Evolutionary conservation across 1,140 invertebrate species (phyloP).

Genomic region (Lanistes nyassanus): DNA sequence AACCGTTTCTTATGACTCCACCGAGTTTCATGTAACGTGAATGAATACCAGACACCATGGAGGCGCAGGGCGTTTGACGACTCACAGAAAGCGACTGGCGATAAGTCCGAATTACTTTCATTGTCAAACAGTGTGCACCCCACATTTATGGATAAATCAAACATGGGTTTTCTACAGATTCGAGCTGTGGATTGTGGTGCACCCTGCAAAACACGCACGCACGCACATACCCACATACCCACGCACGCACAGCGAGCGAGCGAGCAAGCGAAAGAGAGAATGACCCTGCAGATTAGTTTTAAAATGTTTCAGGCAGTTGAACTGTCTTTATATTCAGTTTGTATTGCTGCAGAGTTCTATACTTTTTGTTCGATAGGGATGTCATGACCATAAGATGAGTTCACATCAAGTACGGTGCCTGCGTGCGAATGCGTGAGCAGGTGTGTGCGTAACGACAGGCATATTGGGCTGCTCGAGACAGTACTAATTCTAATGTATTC

Average conservation of each 20-base stretch:
- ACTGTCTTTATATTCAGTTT: not conserved
- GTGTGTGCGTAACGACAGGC: not conserved
- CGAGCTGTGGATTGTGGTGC: too few relatives aligned
- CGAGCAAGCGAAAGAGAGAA: not conserved
- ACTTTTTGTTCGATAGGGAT: not conserved
- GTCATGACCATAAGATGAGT: not conserved
- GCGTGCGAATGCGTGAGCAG: not conserved
- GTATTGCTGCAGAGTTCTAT: not conserved
- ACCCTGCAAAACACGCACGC: too few relatives aligned
- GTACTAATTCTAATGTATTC: not conserved
- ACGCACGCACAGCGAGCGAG: constrained; percentile 1
- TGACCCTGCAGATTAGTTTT: not conserved
- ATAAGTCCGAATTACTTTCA: not conserved
- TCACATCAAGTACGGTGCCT: not conserved
- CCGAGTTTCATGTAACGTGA: too few relatives aligned
- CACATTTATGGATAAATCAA: not conserved
- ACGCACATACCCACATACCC: constrained; percentile 16
- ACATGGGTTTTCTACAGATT: not conserved
- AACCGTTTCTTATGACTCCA: too few relatives aligned
- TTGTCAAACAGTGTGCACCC: not conserved
- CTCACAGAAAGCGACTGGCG: not conserved
- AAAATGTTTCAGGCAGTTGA: not conserved
- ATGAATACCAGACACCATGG: not conserved
- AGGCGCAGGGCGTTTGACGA: not conserved
- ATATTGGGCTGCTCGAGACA: not conserved